Percentiles rank a stretch among this genome's conserved stretches.
Evolutionary conservation across 2,888 invertebrate species (phyloP).

Genomic region (Pharmacophagus antenor): DNA sequence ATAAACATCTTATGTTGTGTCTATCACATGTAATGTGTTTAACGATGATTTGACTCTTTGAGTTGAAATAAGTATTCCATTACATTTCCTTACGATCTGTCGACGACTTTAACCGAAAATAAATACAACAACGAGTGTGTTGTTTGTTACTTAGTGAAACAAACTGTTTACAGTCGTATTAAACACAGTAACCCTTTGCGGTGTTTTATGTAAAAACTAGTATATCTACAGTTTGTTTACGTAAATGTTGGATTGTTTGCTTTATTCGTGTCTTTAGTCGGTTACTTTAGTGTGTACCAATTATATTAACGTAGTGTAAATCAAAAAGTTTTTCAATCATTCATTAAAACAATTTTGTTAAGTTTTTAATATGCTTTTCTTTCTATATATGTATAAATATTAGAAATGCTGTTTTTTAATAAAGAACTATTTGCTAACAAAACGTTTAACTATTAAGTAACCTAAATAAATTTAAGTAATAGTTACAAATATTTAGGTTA

Average conservation of each 20-base stretch:
- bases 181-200: constrained; percentile 20
- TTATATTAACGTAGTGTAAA: too few relatives aligned
- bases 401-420: too few relatives aligned
- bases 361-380: too few relatives aligned
- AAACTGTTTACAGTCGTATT: constrained; percentile 19
- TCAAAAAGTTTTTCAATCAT: too few relatives aligned
- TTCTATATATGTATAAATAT: too few relatives aligned
- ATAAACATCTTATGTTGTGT: constrained; percentile 33
- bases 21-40: constrained; percentile 1
- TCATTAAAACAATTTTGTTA: too few relatives aligned
- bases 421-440: too few relatives aligned
- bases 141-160: constrained; percentile 3
- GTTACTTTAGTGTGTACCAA: too few relatives aligned
- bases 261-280: constrained; percentile 9
- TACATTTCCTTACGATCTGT: constrained; percentile 8
- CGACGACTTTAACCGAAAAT: constrained; percentile 10
- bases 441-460: too few relatives aligned
- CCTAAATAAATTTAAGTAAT: too few relatives aligned
- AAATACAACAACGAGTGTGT: constrained; percentile 2
- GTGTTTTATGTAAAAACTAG: constrained; percentile 19
- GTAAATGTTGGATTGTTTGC: constrained; percentile 1
- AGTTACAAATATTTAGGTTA: too few relatives aligned
- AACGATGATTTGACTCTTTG: background rate
- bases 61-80: background rate
- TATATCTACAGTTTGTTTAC: constrained; percentile 5